Base-by-base conservation (phyloP, 2,113 vertebrate genomes). In the Brachypodius melanocephalos region DNA sequence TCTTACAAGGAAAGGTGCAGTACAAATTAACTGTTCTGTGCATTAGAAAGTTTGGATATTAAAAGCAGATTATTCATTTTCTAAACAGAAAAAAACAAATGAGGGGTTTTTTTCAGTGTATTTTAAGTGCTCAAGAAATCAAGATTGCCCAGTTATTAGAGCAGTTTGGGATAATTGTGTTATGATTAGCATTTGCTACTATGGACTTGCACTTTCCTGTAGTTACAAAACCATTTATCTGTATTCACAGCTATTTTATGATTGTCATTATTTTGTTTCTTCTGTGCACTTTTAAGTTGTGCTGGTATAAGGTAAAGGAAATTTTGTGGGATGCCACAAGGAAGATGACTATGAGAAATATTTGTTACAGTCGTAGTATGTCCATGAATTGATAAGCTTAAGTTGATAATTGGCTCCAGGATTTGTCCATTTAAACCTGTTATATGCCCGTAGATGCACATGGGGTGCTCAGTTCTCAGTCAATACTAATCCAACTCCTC, bases 361-460 rank as follows among this genome's bases (percentile, higher is more conserved):
- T 43, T 57, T 68, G n/a, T 51, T 48, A 12, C 2, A 20, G 26
- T 34, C 22, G 19, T 10, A 14, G 25, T 16, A 17, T 12, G 20
- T 54, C 29, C 21, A 6, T n/a, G 15, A 42, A 38, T 6, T 46
- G 10, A 32, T 45, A 32, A 69, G 36, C 28, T 54, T 38, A 32
- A 36, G 26, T 45, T 61, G 38, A 15, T 38, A 22, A 34, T 26
- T 14, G 32, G 1, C 36, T 67, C 28, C 17, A 26, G 45, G 31
- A 40, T 74, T 45, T 0, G 0, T 40, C 55, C 18, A 12, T 18
- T 10, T 10, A 31, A 59, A 55, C 20, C 5, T 46, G 8, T 34
- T 51, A 17, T 1, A 12, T 67, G n/a, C 14, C 14, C 17, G 12
- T 5, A 52, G 54, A 43, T n/a, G 12, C 3, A 13, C 17, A 18